These are phyloP conservation scores for Triplophysa tibetana DNA, from an alignment of 2,113 vertebrate species.

Conservation along the genomic window DNA sequence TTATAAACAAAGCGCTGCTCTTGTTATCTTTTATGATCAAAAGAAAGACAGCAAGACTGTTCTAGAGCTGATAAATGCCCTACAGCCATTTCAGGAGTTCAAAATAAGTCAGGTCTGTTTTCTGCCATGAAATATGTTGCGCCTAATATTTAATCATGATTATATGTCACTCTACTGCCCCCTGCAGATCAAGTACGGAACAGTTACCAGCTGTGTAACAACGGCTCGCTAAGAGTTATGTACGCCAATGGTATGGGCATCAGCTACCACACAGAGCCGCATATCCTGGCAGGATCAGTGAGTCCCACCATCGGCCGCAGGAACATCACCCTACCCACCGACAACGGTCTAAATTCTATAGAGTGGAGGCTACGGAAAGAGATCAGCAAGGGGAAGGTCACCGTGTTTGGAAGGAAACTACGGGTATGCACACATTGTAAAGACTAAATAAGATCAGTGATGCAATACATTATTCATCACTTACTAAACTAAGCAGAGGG, in stretches of 20 bases:
- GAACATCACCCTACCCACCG: constrained; percentile 97
- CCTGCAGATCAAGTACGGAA: constrained; percentile 96
- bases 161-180: constrained; percentile 33
- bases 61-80: constrained; percentile 17
- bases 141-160: background rate
- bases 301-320: constrained; percentile 95
- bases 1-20: constrained; percentile 17
- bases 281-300: constrained; percentile 93
- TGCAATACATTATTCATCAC: background rate
- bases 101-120: constrained; percentile 22
- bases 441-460: background rate
- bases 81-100: constrained; percentile 8
- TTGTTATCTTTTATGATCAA: constrained; percentile 34
- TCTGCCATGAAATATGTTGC: background rate
- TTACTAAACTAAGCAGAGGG: background rate
- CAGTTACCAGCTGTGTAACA: constrained; percentile 98
- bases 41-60: constrained; percentile 14
- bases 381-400: constrained; percentile 96
- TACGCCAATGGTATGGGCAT: constrained; percentile 99
- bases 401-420: constrained; percentile 96
- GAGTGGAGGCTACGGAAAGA: constrained; percentile 98
- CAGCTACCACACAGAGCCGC: constrained; percentile 98
- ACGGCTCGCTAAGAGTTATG: constrained; percentile 95
- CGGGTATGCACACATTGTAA: constrained; percentile 78
- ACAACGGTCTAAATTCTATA: constrained; percentile 97